A percentile compares a stretch with the other conserved stretches of the same genome.
phyloP scores from a whole-genome alignment of 2,113 vertebrate genomes.

The Sinocyclocheilus anophthalmus region DNA sequence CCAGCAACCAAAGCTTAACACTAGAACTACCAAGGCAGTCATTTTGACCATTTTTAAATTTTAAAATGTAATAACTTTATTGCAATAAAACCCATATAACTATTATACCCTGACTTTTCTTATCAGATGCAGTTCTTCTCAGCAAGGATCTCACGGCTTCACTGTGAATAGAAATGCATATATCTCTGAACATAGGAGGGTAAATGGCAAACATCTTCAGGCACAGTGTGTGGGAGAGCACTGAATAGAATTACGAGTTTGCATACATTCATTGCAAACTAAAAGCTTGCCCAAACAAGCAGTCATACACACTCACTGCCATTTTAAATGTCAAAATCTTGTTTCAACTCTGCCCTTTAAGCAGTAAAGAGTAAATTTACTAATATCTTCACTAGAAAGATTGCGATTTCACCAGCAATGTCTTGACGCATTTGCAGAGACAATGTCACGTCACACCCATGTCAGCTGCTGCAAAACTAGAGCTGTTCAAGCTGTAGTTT shows the following conservation, averaged over 20 bases:
- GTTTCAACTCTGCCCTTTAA: background rate
- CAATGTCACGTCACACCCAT: background rate
- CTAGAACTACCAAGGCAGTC: too few relatives aligned
- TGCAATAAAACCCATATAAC: too few relatives aligned
- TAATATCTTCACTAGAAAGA: background rate
- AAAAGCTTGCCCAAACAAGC: conserved; percentile 9
- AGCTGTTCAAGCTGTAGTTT: background rate
- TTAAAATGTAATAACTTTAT: too few relatives aligned
- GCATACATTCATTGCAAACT: background rate
- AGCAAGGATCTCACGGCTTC: background rate
- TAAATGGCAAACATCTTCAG: background rate
- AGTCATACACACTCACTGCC: background rate
- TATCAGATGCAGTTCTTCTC: background rate
- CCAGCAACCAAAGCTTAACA: background rate
- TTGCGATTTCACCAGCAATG: too few relatives aligned
- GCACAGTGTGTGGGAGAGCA: conserved; percentile 12
- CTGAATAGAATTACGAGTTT: background rate
- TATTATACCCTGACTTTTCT: too few relatives aligned
- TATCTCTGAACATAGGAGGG: background rate
- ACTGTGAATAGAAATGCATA: background rate
- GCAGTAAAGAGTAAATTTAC: background rate
- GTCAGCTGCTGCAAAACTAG: background rate
- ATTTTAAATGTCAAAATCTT: background rate
- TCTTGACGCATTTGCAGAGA: background rate
- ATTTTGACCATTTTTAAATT: too few relatives aligned